Base-by-base conservation (phyloP, 2,888 invertebrate genomes). In the Sinopyrophorus schimmeli region DNA sequence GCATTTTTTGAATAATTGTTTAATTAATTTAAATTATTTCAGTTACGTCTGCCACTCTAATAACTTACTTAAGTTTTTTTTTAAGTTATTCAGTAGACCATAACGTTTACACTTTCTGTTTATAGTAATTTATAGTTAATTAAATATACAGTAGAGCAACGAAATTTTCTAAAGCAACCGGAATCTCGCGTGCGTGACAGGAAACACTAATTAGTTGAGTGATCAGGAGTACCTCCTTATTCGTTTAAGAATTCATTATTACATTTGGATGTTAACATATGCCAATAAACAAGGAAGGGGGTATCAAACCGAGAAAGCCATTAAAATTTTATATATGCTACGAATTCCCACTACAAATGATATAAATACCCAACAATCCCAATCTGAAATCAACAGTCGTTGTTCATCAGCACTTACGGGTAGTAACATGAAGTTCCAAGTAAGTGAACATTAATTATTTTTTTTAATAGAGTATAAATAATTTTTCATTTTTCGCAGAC, bases 381-480 rank as follows among this genome's bases (percentile, higher is more conserved):
- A 34, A 34, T 18, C 30, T 20, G 24, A 38, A 30, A 42, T 41
- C 60, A 68, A 59, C 70, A 70, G 69, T 70, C 65, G 66, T 64
- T 64, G 58, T 58, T 62, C 60, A 56, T 32, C 41, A 39, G 10
- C 27, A 21, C 16, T 24, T 46, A 38, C 46, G 38, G 46, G 46
- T 38, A 46, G 18, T 38, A 46, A 46, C 55, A 70, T 70, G 69
- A 67, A 66, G 55, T 60, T 68, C 50, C 65, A 65, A 62, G 70
- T 70, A 67, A 69, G 68, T 67, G n/a, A 35, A 3, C 7, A 2
- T 3, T 4, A 12, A 11, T 12, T 31, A 16, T 14, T 17, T 20
- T 15, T 3, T 37, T 7, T 32, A 12, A 12, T 21, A n/a, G n/a
- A n/a, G n/a, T n/a, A n/a, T n/a, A n/a, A n/a, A 21, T 31, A 12